Conservation (phyloP, 2,113 vertebrate species). For the Ictidomys tridecemlineatus region DNA sequence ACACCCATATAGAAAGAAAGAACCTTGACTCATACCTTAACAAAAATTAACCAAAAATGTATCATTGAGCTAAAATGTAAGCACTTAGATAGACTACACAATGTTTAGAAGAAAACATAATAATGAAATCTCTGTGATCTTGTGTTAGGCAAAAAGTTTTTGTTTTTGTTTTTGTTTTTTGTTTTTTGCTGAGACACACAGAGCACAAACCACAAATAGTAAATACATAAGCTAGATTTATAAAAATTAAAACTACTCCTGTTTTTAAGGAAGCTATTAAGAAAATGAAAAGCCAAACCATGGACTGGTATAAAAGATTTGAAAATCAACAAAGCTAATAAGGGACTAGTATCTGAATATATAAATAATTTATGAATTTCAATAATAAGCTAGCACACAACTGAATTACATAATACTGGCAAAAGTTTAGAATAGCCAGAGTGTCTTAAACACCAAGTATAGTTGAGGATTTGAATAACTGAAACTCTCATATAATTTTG, state of each 20-base stretch:
- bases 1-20: not conserved
- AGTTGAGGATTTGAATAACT: not conserved
- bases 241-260: slow-evolving; percentile 30
- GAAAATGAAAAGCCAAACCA: slow-evolving; percentile 7
- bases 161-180: not conserved
- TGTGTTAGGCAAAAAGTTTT: not conserved
- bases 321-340: not conserved
- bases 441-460: not conserved
- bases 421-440: not conserved
- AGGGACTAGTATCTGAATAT: not conserved
- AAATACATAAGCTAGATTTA: slow-evolving; percentile 2
- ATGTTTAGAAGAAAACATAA: slow-evolving; percentile 20
- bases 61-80: not conserved
- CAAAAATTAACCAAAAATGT: slow-evolving; percentile 4
- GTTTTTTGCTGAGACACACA: not conserved
- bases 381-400: not conserved
- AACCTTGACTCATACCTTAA: not conserved
- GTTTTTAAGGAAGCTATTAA: not conserved
- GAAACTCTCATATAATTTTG: slow-evolving; percentile 31
- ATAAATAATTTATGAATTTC: not conserved
- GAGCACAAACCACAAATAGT: not conserved
- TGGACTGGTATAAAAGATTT: not conserved
- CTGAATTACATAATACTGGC: not conserved
- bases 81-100: not conserved
- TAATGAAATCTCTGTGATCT: slow-evolving; percentile 14